Conservation (phyloP, 2,113 vertebrate species). For the Pelodiscus sinensis region DNA sequence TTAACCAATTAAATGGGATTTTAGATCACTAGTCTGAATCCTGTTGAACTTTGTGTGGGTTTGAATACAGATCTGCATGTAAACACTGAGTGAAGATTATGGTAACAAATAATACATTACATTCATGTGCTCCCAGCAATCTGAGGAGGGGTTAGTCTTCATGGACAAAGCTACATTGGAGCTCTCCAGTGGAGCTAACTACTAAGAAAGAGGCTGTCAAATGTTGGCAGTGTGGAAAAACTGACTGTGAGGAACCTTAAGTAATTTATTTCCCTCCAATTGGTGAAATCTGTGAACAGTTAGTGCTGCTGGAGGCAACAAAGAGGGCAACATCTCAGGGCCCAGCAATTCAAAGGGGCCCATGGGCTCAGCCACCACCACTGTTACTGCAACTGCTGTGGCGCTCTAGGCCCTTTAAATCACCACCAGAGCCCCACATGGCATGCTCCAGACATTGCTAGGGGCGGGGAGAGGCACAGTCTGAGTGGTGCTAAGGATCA, state of each 20-base stretch:
- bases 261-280: neutral
- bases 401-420: too few species aligned
- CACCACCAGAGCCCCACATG: too few species aligned
- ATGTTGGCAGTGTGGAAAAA: neutral
- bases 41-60: neutral
- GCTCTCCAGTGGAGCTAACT: neutral
- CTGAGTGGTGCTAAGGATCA: too few species aligned
- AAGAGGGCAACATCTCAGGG: too few species aligned
- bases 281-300: neutral
- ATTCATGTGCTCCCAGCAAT: neutral
- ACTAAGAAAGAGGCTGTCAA: neutral
- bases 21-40: neutral
- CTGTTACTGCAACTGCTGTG: too few species aligned
- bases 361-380: too few species aligned
- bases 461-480: too few species aligned
- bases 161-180: neutral
- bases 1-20: too few species aligned
- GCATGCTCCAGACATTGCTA: too few species aligned
- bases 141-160: too few species aligned
- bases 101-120: neutral
- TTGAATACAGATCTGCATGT: neutral
- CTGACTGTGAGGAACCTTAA: rapidly evolving
- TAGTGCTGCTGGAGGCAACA: neutral
- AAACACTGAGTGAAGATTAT: neutral
- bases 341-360: too few species aligned